These are phyloP conservation scores for Eledone cirrhosa DNA, from an alignment of 2,888 invertebrate genomes.

Conservation along the genomic window DNA sequence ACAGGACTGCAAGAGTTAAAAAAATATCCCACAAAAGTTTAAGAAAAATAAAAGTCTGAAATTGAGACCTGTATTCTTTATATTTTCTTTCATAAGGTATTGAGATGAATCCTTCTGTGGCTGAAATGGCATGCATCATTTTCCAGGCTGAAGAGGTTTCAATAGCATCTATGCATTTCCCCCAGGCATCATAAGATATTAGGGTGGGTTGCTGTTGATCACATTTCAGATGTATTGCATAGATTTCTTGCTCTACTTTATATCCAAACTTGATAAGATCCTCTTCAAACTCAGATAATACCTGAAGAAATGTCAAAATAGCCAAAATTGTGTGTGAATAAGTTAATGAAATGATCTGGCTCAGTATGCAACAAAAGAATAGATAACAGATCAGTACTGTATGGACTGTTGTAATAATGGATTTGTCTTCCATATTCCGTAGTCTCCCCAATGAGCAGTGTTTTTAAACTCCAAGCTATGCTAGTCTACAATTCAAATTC, in stretches of 20 bases:
- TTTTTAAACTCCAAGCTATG: too few species aligned
- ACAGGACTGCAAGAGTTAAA: too few species aligned
- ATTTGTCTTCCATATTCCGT: too few species aligned
- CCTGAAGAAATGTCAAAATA: slow-evolving; percentile 44
- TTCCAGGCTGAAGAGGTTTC: slow-evolving; percentile 71
- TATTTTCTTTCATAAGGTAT: slow-evolving; percentile 68
- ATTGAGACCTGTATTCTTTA: slow-evolving; percentile 63
- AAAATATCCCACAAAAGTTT: too few species aligned
- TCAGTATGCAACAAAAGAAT: not conserved
- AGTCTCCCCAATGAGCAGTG: too few species aligned
- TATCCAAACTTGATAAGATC: slow-evolving; percentile 70
- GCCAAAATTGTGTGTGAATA: too few species aligned
- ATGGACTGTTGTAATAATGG: not conserved
- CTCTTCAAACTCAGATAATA: slow-evolving; percentile 55
- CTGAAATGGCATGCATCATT: slow-evolving; percentile 69
- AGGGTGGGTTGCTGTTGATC: slow-evolving; percentile 69
- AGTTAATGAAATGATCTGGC: too few species aligned
- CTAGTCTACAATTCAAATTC: too few species aligned
- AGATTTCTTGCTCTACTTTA: slow-evolving; percentile 68
- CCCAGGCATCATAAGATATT: slow-evolving; percentile 70
- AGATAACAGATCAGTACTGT: not conserved
- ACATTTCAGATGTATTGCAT: slow-evolving; percentile 67
- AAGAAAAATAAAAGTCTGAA: too few species aligned
- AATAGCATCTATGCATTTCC: slow-evolving; percentile 69
- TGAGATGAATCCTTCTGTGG: slow-evolving; percentile 71